phyloP scores from a whole-genome alignment of 92 coral and sea anemone species.

The Phenganax subtilis region DNA sequence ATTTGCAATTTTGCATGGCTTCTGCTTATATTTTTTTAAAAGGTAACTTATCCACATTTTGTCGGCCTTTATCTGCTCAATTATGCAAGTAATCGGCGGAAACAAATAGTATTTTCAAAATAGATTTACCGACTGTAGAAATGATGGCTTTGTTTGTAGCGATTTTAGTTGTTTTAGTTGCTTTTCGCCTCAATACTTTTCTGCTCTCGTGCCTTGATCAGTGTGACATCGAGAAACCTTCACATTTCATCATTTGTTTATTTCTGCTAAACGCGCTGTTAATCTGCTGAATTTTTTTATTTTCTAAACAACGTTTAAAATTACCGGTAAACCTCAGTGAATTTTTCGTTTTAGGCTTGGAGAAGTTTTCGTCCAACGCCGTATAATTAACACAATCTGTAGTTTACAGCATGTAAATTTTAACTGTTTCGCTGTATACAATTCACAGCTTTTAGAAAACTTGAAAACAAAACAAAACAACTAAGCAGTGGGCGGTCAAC shows the following conservation, averaged over 20 bases:
- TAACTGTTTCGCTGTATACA: conserved; percentile 24
- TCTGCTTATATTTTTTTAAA: neutral
- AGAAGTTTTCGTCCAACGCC: too few relatives aligned
- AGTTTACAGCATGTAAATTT: conserved; percentile 12
- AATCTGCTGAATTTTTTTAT: conserved; percentile 39
- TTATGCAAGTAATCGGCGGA: conserved; percentile 44
- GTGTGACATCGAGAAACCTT: neutral
- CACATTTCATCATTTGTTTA: conserved; percentile 23
- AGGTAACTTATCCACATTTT: neutral
- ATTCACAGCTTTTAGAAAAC: conserved; percentile 16
- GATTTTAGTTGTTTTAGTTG: neutral
- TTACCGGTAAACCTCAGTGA: neutral
- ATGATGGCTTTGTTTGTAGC: neutral
- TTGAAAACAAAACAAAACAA: conserved; percentile 34
- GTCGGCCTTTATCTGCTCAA: conserved; percentile 33
- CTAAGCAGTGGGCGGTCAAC: conserved; percentile 38
- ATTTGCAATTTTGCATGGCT: conserved; percentile 9
- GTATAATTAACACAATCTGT: too few relatives aligned
- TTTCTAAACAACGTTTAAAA: conserved; percentile 34
- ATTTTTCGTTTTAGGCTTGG: too few relatives aligned
- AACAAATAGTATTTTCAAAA: conserved; percentile 43
- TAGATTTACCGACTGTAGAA: conserved; percentile 10
- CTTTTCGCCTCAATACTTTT: neutral
- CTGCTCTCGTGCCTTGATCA: neutral
- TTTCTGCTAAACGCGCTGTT: conserved; percentile 5